Evolutionary conservation across 2,888 invertebrate genomes (phyloP).

Genomic region (Ypsolopha sequella): DNA sequence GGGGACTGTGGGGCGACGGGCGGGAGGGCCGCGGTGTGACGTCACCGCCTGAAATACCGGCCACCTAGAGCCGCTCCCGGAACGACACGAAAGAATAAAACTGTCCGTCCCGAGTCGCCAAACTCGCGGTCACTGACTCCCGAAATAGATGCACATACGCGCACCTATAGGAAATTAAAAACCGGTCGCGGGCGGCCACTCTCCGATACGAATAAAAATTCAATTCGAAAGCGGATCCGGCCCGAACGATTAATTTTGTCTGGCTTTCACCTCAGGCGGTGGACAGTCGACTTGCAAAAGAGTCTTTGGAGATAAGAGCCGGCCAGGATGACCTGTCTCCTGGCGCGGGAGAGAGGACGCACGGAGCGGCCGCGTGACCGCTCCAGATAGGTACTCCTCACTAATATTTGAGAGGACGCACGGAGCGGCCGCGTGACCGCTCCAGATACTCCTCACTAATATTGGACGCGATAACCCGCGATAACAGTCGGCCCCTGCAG

Average conservation of each 20-base stretch:
- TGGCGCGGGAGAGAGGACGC: slow-evolving; percentile 4
- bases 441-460: neutral
- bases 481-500: slow-evolving; percentile 10
- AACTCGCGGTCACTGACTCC: slow-evolving; percentile 65
- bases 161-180: slow-evolving; percentile 54
- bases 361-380: neutral
- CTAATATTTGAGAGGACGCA: neutral
- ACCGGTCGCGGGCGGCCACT: slow-evolving; percentile 54
- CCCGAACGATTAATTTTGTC: slow-evolving; percentile 52
- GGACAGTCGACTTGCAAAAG: neutral
- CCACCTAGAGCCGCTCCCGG: slow-evolving; percentile 18
- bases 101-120: slow-evolving; percentile 34
- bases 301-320: neutral
- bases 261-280: slow-evolving; percentile 44
- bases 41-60: slow-evolving; percentile 43
- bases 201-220: slow-evolving; percentile 49
- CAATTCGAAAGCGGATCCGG: slow-evolving; percentile 62
- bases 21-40: neutral
- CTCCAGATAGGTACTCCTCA: neutral
- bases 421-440: neutral
- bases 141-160: slow-evolving; percentile 60
- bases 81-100: slow-evolving; percentile 31
- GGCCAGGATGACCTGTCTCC: neutral
- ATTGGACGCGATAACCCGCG: slow-evolving; percentile 12
- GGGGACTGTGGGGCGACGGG: neutral